Evolutionary conservation across 2,888 invertebrate species (phyloP).

Genomic region (Drosophila borborema): DNA sequence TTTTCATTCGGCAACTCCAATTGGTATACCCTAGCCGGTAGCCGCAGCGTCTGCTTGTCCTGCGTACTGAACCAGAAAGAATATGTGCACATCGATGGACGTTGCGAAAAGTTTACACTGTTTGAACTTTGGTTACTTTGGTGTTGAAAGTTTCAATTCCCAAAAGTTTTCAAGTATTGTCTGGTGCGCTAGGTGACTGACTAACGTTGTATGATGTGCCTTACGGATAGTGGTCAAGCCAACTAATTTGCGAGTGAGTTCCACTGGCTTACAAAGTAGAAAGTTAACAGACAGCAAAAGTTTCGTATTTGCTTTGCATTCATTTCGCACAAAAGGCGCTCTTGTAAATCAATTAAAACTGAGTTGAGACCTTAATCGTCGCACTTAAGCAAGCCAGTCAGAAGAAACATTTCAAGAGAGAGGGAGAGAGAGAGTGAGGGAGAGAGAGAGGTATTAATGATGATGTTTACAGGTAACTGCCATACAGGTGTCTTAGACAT

Average conservation of each 20-base stretch:
- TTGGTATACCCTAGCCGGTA: slow-evolving; percentile 15
- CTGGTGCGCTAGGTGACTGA: slow-evolving; percentile 7
- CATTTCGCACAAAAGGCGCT: slow-evolving; percentile 20
- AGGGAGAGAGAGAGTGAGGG: neutral
- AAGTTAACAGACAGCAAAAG: slow-evolving; percentile 38
- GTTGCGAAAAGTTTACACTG: slow-evolving; percentile 61
- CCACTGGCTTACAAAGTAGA: slow-evolving; percentile 42
- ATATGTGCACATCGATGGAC: slow-evolving; percentile 62
- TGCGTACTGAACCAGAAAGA: slow-evolving; percentile 25
- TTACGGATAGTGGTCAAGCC: slow-evolving; percentile 49
- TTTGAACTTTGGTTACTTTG: slow-evolving; percentile 69
- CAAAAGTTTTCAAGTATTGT: slow-evolving; percentile 51
- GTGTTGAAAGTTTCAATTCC: slow-evolving; percentile 56
- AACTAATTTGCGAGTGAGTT: slow-evolving; percentile 55
- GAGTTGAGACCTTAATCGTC: neutral
- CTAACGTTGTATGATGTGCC: neutral
- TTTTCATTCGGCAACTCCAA: slow-evolving; percentile 24
- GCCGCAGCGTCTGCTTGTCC: slow-evolving; percentile 17
- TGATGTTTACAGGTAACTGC: neutral
- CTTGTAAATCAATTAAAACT: slow-evolving; percentile 32
- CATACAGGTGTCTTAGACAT: neutral
- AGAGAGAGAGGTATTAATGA: neutral
- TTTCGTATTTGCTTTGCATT: slow-evolving; percentile 32
- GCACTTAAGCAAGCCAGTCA: slow-evolving; percentile 1
- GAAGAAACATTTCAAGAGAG: neutral